Evolutionary conservation across 2,113 vertebrate genomes (phyloP), one percentile per base, ranked within the genome.

Genomic region (Sapayoa aenigma): DNA sequence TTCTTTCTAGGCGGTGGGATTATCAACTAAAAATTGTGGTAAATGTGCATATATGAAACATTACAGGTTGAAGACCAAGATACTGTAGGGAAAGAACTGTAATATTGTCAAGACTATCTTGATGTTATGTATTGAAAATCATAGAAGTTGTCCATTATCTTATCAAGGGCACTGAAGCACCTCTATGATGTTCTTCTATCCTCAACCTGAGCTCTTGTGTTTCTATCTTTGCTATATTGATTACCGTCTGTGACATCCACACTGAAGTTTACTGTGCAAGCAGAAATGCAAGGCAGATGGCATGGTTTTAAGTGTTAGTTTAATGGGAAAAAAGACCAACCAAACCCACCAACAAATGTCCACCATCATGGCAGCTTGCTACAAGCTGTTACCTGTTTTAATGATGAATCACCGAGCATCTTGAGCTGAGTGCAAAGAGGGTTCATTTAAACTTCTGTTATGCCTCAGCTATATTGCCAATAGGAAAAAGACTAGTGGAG

Each of bases 11-110:
- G 11, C 21, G 18, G 7, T 62, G 23, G 23, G 1, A 5, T n/a
- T n/a, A 14, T 33, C n/a, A 37, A 28, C 12, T 46, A 21, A 39
- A 80, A n/a, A 14, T 1, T 59, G 8, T 9, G 4, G n/a, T 44
- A 73, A 27, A 28, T 0, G 0, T 30, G 4, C 0, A 0, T 6
- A 3, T 21, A 31, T 14, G n/a, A 84, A 88, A 18, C 17, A 55
- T 47, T n/a, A 39, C 5, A 31, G 4, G 5, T 12, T 75, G 59
- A 53, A 84, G 11, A 78, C 3, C 0, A 2, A 79, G 85, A 33
- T 3, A 31, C 8, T 15, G 10, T 25, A 42, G 39, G 30, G 22
- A 25, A 82, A 55, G 12, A 78, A 9, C 35, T 71, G 6, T 27
- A 50, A 59, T 16, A 14, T 10, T 39, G 30, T 39, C 37, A 65